Conservation (phyloP, 1,140 invertebrate genomes). For the Gonioctena quinquepunctata region DNA sequence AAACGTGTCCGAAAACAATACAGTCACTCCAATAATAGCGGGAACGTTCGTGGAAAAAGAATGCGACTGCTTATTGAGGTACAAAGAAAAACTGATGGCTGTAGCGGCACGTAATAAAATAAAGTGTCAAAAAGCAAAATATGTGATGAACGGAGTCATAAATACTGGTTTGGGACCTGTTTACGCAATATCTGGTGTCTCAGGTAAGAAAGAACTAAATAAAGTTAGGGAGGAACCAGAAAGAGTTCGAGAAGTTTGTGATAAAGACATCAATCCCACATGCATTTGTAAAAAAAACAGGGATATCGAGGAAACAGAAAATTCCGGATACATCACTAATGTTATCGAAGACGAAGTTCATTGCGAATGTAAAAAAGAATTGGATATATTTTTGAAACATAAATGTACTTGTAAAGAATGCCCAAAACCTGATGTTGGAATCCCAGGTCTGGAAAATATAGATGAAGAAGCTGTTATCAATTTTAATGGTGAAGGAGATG, state of each 20-base stretch:
- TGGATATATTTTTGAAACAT: constrained; percentile 23
- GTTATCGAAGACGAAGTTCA: background rate
- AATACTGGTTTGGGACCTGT: constrained; percentile 18
- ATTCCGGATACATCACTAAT: background rate
- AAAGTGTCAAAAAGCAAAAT: constrained; percentile 9
- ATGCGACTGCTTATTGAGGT: constrained; percentile 30
- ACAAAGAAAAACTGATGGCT: constrained; percentile 19
- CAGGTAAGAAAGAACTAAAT: too few species aligned
- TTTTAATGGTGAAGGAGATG: constrained; percentile 21
- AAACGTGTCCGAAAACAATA: background rate
- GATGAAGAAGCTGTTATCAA: constrained; percentile 10
- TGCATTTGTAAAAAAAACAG: background rate
- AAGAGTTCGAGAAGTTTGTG: background rate
- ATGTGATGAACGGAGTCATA: constrained; percentile 22
- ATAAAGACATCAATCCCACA: background rate
- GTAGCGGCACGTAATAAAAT: constrained; percentile 19
- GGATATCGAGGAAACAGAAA: background rate
- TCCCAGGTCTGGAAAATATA: background rate
- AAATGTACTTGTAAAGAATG: constrained; percentile 34
- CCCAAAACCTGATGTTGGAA: background rate
- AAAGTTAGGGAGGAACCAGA: background rate
- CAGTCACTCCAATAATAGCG: constrained; percentile 27
- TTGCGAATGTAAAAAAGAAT: constrained; percentile 27
- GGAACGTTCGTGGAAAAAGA: constrained; percentile 17
- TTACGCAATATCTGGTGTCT: constrained; percentile 13